Percentiles rank a stretch among this genome's conserved stretches.
Evolutionary conservation across 2,113 vertebrate species (phyloP).

Genomic region (Dryoscopus gambensis): DNA sequence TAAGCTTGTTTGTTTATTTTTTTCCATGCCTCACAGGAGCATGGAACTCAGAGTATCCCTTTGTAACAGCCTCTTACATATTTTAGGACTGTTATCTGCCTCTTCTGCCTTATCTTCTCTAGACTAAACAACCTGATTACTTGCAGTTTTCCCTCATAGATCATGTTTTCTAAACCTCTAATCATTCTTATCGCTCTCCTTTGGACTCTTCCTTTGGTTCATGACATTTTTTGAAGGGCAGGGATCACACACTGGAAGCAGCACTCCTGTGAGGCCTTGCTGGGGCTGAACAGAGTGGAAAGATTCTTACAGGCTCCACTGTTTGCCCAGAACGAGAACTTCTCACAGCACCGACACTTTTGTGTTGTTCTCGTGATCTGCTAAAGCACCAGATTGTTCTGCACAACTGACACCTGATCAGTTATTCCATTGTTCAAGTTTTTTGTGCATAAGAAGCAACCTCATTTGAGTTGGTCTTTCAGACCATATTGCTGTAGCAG

Average conservation of each 20-base stretch:
- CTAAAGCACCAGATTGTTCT: neutral
- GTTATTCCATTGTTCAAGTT: neutral
- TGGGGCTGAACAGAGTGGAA: neutral
- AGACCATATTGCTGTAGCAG: neutral
- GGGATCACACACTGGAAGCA: neutral
- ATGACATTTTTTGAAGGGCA: neutral
- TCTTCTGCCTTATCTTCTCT: neutral
- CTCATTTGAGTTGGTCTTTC: neutral
- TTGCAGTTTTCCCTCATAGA: neutral
- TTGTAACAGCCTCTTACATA: neutral
- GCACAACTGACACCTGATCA: neutral
- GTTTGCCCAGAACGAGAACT: neutral
- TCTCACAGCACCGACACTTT: neutral
- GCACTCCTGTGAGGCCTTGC: neutral
- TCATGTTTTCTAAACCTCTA: neutral
- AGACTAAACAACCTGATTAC: constrained; percentile 23
- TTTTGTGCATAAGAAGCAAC: neutral
- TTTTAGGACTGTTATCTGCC: neutral
- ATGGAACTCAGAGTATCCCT: neutral
- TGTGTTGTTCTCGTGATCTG: neutral
- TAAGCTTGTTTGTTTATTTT: constrained; percentile 5
- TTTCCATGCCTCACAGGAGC: neutral
- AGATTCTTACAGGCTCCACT: neutral
- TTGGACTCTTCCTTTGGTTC: neutral
- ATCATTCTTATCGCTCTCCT: neutral